Percentiles rank a stretch among this genome's conserved stretches.
phyloP scores from a whole-genome alignment of 2,113 vertebrate species.

The Crocuta crocuta region DNA sequence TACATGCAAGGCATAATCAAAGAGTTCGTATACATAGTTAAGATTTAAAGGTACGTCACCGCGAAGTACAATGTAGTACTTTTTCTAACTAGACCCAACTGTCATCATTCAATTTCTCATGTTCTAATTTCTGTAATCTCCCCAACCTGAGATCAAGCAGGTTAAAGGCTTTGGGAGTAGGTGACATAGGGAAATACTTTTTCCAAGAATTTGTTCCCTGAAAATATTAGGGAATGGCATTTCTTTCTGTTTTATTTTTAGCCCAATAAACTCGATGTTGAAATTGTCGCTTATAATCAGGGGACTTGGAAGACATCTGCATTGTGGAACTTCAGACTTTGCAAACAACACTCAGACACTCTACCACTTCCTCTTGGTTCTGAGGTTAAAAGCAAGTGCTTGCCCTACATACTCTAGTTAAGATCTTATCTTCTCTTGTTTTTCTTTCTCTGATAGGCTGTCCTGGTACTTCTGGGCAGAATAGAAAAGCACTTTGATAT shows the following conservation, averaged over 20 bases:
- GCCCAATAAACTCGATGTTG: neutral
- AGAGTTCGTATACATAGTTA: neutral
- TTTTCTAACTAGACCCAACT: neutral
- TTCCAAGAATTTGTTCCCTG: neutral
- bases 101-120: neutral
- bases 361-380: constrained; percentile 64
- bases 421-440: constrained; percentile 75
- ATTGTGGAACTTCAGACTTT: constrained; percentile 30
- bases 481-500: constrained; percentile 32
- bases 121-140: neutral
- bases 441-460: constrained; percentile 61
- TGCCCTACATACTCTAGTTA: neutral
- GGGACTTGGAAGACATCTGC: neutral
- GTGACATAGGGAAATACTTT: neutral
- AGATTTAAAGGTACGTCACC: neutral
- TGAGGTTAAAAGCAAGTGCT: constrained; percentile 57
- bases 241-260: constrained; percentile 35
- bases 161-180: neutral
- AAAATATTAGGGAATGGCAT: neutral
- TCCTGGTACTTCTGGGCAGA: neutral
- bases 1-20: neutral
- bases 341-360: constrained; percentile 45
- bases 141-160: neutral
- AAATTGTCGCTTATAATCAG: neutral
- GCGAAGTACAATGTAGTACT: neutral